phyloP scores from a whole-genome alignment of 1,140 invertebrate species.

The Agrilus planipennis region DNA sequence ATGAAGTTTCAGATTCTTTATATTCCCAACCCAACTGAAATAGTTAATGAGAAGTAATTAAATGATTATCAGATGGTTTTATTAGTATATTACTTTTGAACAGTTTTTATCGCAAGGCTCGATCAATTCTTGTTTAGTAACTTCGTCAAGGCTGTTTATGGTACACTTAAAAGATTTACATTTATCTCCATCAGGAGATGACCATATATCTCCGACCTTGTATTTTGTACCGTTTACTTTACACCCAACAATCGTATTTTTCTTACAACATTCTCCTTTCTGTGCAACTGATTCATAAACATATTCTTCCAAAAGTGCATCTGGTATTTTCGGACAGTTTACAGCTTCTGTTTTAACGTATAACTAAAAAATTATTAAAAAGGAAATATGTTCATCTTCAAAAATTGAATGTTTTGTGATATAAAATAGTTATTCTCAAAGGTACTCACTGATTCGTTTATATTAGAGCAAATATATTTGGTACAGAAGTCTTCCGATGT shows the following conservation, averaged over 20 bases:
- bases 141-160: not conserved
- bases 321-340: slow-evolving; percentile 19
- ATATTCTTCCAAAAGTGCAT: slow-evolving; percentile 22
- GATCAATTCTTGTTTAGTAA: slow-evolving; percentile 2
- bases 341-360: slow-evolving; percentile 21
- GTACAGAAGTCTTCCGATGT: slow-evolving; percentile 46
- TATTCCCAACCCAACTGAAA: slow-evolving; percentile 44
- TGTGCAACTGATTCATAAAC: slow-evolving; percentile 20
- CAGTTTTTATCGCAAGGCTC: slow-evolving; percentile 2
- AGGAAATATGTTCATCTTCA: too few relatives aligned
- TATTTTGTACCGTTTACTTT: not conserved
- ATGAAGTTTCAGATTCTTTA: slow-evolving; percentile 36
- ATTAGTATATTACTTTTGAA: slow-evolving; percentile 1
- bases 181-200: slow-evolving; percentile 5
- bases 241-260: slow-evolving; percentile 29
- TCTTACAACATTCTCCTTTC: slow-evolving; percentile 48
- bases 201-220: slow-evolving; percentile 8
- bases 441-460: slow-evolving; percentile 41
- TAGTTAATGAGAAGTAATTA: too few relatives aligned
- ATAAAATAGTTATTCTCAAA: too few relatives aligned
- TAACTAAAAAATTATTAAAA: slow-evolving; percentile 18
- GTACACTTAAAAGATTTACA: slow-evolving; percentile 3
- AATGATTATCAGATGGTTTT: too few relatives aligned
- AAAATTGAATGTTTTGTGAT: too few relatives aligned
- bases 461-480: slow-evolving; percentile 40